These are phyloP conservation scores for Urosaurus nigricauda DNA, from an alignment of 2,797 vertebrate species.

Conservation along the genomic window DNA sequence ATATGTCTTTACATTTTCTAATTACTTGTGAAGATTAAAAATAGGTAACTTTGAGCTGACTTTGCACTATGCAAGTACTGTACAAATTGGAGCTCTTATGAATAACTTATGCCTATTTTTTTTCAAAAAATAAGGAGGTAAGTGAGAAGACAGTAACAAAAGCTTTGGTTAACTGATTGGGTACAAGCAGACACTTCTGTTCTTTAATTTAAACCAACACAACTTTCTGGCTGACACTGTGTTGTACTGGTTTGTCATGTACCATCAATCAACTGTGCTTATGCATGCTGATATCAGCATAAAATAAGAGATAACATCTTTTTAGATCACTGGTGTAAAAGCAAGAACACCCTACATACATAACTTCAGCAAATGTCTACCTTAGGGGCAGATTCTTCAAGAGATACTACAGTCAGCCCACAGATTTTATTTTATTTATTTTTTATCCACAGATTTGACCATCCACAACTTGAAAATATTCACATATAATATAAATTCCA, in stretches of 20 bases:
- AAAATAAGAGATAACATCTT: background rate
- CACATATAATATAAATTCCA: no score
- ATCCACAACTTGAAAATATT: no score
- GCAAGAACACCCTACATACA: background rate
- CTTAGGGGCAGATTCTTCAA: background rate
- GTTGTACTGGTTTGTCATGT: background rate
- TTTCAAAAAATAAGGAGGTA: constrained; percentile 27
- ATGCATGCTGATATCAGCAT: accelerated
- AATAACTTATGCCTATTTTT: constrained; percentile 54
- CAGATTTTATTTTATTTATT: no score
- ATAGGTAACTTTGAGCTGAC: constrained; percentile 46
- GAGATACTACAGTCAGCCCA: no score
- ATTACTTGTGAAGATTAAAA: constrained; percentile 54
- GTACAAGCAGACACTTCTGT: accelerated
- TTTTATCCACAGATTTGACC: no score
- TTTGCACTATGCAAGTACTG: constrained; percentile 45
- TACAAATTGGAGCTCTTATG: constrained; percentile 47
- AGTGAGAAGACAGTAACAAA: constrained; percentile 43
- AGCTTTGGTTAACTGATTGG: constrained; percentile 6
- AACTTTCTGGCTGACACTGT: background rate
- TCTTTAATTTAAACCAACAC: constrained; percentile 1
- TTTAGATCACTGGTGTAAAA: constrained; percentile 1
- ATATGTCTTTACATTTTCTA: constrained; percentile 58
- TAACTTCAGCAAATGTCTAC: background rate
- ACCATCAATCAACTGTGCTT: background rate